Percentiles rank a stretch among this genome's conserved stretches.
Evolutionary conservation across 2,113 vertebrate species (phyloP).

Genomic region (Hippocampus mohnikei): DNA sequence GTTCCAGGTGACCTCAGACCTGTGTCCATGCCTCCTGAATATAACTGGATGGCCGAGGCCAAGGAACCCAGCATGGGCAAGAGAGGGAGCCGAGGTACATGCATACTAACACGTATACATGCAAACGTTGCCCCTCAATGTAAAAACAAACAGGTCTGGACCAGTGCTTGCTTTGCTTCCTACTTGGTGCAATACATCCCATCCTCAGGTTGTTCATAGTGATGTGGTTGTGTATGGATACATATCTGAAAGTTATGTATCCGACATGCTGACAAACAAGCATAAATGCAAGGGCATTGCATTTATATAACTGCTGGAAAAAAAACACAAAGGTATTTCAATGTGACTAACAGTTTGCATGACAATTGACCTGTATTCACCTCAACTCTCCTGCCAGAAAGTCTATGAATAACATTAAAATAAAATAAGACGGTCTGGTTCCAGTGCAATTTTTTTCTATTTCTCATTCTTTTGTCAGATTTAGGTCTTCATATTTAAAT

Average conservation of each 20-base stretch:
- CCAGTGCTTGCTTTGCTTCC: slow-evolving; percentile 52
- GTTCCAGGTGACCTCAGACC: slow-evolving; percentile 86
- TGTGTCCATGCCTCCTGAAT: slow-evolving; percentile 80
- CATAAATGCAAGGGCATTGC: slow-evolving; percentile 63
- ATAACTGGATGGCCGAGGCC: slow-evolving; percentile 80
- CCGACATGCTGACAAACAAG: slow-evolving; percentile 29
- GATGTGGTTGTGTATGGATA: slow-evolving; percentile 61
- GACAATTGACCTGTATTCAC: slow-evolving; percentile 61
- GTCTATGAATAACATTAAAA: slow-evolving; percentile 71
- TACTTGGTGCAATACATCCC: slow-evolving; percentile 59
- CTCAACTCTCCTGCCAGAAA: slow-evolving; percentile 48
- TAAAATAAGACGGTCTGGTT: slow-evolving; percentile 34
- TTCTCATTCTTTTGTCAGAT: slow-evolving; percentile 29
- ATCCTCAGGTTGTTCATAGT: slow-evolving; percentile 61
- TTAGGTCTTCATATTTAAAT: slow-evolving; percentile 34
- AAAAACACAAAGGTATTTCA: slow-evolving; percentile 33
- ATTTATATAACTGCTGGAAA: slow-evolving; percentile 50
- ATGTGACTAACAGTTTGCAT: slow-evolving; percentile 41
- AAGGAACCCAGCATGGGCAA: slow-evolving; percentile 82
- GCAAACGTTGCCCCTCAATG: slow-evolving; percentile 10
- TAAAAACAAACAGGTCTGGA: slow-evolving; percentile 1
- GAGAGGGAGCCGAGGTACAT: slow-evolving; percentile 82
- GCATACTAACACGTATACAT: slow-evolving; percentile 40
- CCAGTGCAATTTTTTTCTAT: slow-evolving; percentile 7
- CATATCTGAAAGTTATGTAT: slow-evolving; percentile 63